Conservation (phyloP, 2,797 vertebrate species). For the Gambusia yucatana region DNA sequence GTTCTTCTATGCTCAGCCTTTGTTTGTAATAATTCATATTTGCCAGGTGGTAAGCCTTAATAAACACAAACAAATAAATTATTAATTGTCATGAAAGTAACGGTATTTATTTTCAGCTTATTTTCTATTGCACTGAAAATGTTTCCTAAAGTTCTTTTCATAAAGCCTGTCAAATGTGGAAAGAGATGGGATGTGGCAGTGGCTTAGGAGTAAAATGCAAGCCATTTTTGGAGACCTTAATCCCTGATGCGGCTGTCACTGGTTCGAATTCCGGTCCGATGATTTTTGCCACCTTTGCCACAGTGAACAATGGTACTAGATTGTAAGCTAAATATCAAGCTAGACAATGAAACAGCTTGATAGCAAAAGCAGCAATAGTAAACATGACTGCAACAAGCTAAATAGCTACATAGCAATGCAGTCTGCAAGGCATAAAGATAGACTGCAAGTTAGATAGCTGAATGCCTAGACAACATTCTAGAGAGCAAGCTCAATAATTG, state of each 20-base stretch:
- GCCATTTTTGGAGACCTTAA: no score
- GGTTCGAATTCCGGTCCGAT: no score
- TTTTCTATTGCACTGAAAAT: constrained; percentile 3
- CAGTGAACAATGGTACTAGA: background rate
- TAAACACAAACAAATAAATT: constrained; percentile 1
- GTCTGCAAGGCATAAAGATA: background rate
- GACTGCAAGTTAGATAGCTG: no score
- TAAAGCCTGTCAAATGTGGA: constrained; percentile 3
- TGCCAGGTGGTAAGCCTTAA: constrained; percentile 9
- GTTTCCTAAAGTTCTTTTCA: constrained; percentile 8
- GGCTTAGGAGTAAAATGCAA: no score
- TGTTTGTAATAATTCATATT: constrained; percentile 27
- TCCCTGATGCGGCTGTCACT: no score
- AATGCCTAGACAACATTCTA: background rate
- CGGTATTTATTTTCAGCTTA: background rate
- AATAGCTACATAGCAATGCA: background rate
- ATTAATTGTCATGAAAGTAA: background rate
- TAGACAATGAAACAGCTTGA: background rate
- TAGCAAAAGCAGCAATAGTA: background rate
- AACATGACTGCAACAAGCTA: background rate
- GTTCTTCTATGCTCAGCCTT: constrained; percentile 23
- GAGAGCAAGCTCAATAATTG: background rate
- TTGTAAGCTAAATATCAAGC: background rate
- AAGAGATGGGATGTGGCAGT: no score
- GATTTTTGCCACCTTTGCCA: no score